phyloP scores from a whole-genome alignment of 2,888 invertebrate genomes.

The Ophonus ardosiacus region DNA sequence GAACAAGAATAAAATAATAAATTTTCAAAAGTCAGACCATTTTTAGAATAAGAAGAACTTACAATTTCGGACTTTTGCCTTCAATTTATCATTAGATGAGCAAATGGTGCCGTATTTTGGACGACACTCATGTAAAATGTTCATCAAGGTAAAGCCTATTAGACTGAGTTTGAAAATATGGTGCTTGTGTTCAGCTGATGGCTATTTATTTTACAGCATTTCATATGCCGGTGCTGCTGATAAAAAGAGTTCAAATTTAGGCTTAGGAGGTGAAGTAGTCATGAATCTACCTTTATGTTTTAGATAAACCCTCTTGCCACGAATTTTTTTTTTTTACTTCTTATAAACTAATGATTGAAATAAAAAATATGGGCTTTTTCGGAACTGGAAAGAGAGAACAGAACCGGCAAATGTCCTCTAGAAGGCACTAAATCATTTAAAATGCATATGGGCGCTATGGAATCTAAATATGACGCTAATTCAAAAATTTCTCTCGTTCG shows the following conservation, averaged over 20 bases:
- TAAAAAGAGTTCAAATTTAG: conserved; percentile 59
- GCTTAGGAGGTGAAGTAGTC: conserved; percentile 67
- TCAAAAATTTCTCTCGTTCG: neutral
- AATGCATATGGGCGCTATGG: neutral
- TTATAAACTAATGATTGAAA: conserved; percentile 63
- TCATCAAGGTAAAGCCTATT: conserved; percentile 69
- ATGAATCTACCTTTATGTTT: conserved; percentile 66
- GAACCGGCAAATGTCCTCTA: neutral
- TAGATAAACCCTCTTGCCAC: conserved; percentile 65
- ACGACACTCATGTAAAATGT: conserved; percentile 69
- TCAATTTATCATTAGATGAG: conserved; percentile 62
- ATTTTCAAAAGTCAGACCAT: conserved; percentile 4
- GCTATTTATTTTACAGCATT: conserved; percentile 67
- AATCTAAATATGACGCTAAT: neutral
- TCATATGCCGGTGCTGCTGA: conserved; percentile 67
- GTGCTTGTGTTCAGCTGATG: conserved; percentile 68
- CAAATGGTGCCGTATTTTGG: conserved; percentile 67
- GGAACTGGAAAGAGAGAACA: neutral
- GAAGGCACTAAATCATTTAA: neutral
- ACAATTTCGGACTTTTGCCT: conserved; percentile 36
- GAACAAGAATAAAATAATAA: conserved; percentile 10
- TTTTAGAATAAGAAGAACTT: conserved; percentile 64
- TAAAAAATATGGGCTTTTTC: conserved; percentile 26
- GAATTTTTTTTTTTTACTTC: conserved; percentile 66
- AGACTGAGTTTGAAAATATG: conserved; percentile 70